Conservation (phyloP, 2,113 vertebrate species). For the Butastur rufipennis region DNA sequence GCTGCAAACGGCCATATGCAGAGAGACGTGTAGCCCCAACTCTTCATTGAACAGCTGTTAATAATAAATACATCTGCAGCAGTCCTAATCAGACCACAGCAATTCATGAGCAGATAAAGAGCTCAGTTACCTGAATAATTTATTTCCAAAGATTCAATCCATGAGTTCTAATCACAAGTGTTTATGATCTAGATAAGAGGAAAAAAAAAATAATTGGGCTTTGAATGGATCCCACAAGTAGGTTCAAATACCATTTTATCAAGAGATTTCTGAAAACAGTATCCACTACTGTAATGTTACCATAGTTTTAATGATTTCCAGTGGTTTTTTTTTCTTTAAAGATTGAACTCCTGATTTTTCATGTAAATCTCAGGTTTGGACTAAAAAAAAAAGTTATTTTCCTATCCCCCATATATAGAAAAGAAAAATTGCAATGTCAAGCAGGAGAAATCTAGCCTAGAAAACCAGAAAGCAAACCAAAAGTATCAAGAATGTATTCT, state of each 20-base stretch:
- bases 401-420: not conserved
- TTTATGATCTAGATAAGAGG: not conserved
- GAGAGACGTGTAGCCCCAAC: not conserved
- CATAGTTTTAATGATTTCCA: not conserved
- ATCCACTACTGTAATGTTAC: not conserved
- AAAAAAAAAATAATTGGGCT: not conserved
- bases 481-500: not conserved
- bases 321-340: not conserved
- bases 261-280: not conserved
- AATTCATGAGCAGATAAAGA: not conserved
- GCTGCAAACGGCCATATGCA: not conserved
- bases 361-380: not conserved
- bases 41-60: not conserved
- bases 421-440: not conserved
- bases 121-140: not conserved
- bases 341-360: not conserved
- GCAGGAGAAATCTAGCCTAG: not conserved
- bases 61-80: not conserved
- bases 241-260: not conserved
- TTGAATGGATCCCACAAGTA: not conserved
- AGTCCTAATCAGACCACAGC: not conserved
- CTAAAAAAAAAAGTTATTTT: not conserved
- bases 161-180: not conserved
- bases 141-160: not conserved
- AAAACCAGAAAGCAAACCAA: constrained; percentile 23